Base-by-base conservation (phyloP, 2,797 vertebrate genomes). In the Lates japonicus region DNA sequence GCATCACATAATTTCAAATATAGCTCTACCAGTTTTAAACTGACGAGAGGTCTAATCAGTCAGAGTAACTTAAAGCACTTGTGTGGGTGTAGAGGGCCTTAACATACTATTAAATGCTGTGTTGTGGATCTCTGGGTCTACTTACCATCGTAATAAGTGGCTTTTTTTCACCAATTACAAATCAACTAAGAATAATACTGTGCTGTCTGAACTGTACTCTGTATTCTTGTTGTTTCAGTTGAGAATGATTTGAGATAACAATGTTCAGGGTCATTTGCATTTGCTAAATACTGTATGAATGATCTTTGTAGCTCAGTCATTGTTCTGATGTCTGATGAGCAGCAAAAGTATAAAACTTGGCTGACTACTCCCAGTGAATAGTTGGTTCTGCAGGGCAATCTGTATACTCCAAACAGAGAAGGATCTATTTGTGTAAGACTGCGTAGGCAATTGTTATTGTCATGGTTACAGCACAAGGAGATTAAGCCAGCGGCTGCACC, bases 321-420 rank as follows among this genome's bases (percentile, higher is more conserved):
- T 70, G 66, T 80, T 59, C 54, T 85, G 88, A 92, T 94, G 85
- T 96, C 33, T 95, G 92, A 95, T 89, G 93, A 95, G 79, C 91
- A 95, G 80, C 93, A 95, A 85, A 95, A 94, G 88, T 13, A 68
- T 49, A 95, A 95, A 94, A 95, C 42, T 78, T 96, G 90, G 88
- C 93, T 88, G 84, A 74, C 35, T 96, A 94, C 90, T 95, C 93
- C 54, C 92, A 90, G 58, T 70, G 94, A 96, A 78, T 93, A 93
- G 84, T 95, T 95, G 87, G 92, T 94, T 79, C 78, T 86, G 39
- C 65, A 80, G 78, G 78, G 78, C 52, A 75, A 78, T 80, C 74
- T 76, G 49, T 84, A 59, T 25, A 73, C 39, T 77, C 61, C 68
- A 88, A 87, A 88, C 85, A 91, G 75, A 88, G 82, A 66, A 87